phyloP scores from a whole-genome alignment of 1,140 invertebrate genomes.

The Nymphalis io region DNA sequence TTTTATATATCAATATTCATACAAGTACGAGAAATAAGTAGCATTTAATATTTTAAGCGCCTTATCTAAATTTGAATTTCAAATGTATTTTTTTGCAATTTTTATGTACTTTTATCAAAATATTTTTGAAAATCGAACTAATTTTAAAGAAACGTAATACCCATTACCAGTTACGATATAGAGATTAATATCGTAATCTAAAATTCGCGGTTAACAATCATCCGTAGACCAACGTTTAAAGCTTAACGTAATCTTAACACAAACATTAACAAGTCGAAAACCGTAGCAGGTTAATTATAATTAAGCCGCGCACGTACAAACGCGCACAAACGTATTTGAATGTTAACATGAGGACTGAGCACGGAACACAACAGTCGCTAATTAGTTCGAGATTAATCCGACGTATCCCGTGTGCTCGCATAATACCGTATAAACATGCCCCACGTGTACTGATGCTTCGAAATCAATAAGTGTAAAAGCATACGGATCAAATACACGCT shows the following conservation, averaged over 20 bases:
- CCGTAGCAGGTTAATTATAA: slow-evolving; percentile 30
- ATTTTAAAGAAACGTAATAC: too few species aligned
- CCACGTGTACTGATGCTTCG: slow-evolving; percentile 12
- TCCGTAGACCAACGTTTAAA: background rate
- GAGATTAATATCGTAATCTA: too few species aligned
- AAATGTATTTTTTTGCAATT: too few species aligned
- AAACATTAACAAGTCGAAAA: slow-evolving; percentile 17
- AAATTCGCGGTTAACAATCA: too few species aligned
- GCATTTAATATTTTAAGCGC: too few species aligned
- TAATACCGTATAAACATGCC: slow-evolving; percentile 27
- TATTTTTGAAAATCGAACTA: too few species aligned
- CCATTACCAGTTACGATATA: too few species aligned
- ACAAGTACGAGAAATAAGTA: background rate
- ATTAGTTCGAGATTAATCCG: slow-evolving; percentile 57
- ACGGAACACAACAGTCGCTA: slow-evolving; percentile 51
- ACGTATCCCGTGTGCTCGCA: slow-evolving; percentile 33
- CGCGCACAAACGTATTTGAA: slow-evolving; percentile 48
- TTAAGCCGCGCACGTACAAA: slow-evolving; percentile 20
- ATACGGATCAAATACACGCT: slow-evolving; percentile 23
- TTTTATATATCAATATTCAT: background rate
- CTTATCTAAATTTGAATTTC: too few species aligned
- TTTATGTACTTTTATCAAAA: too few species aligned
- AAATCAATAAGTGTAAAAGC: slow-evolving; percentile 35
- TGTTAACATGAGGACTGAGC: slow-evolving; percentile 54
- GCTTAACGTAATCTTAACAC: slow-evolving; percentile 1